These are phyloP conservation scores for Drosophila arawakana DNA, from an alignment of 1,140 invertebrate species.

Conservation along the genomic window DNA sequence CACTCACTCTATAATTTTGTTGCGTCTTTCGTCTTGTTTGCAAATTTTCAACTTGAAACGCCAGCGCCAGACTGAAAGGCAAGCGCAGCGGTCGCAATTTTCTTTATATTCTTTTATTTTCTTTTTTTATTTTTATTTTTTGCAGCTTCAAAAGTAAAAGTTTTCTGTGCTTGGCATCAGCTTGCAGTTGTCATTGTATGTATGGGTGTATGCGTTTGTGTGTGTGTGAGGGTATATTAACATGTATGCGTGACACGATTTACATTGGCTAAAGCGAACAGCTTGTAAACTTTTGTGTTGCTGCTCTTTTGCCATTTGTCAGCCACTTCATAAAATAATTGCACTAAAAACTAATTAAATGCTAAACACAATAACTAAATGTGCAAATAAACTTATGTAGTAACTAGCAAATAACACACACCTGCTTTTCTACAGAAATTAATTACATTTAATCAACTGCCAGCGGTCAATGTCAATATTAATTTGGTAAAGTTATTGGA, in stretches of 20 bases:
- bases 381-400: conserved; percentile 10
- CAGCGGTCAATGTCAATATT: conserved; percentile 69
- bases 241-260: conserved; percentile 64
- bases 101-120: conserved; percentile 40
- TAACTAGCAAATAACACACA: conserved; percentile 21
- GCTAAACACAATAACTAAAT: conserved; percentile 8
- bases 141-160: conserved; percentile 51
- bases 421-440: conserved; percentile 47
- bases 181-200: conserved; percentile 47
- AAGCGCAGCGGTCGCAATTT: conserved; percentile 54
- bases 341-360: conserved; percentile 45
- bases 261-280: conserved; percentile 42
- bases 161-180: conserved; percentile 66
- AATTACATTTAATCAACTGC: conserved; percentile 76
- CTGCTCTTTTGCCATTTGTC: conserved; percentile 40
- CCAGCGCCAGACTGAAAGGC: conserved; percentile 55
- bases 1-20: conserved; percentile 43
- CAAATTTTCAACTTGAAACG: conserved; percentile 77
- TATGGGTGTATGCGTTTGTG: conserved; percentile 22
- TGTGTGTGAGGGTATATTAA: conserved; percentile 55
- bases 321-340: conserved; percentile 54
- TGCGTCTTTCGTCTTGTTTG: conserved; percentile 65
- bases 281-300: conserved; percentile 1
- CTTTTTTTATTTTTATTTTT: neutral
- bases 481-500: conserved; percentile 61